Percentiles rank a stretch among this genome's conserved stretches.
Conservation (phyloP, 2,113 vertebrate species). For the Sapayoa aenigma region DNA sequence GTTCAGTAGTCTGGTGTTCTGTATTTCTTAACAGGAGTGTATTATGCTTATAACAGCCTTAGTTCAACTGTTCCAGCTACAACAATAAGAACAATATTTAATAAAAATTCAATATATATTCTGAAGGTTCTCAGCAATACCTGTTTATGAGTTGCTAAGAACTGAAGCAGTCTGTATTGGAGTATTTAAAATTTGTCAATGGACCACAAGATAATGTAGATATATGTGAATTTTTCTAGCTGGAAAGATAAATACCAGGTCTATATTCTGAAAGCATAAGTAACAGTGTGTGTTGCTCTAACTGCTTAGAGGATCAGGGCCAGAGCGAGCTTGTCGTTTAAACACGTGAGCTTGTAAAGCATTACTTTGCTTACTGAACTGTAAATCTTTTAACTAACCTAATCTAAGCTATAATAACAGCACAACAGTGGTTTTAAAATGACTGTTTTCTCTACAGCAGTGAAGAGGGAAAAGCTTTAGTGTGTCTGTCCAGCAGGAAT, state of each 20-base stretch:
- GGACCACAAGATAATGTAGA: neutral
- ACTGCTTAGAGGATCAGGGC: conserved; percentile 57
- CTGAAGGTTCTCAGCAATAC: conserved; percentile 15
- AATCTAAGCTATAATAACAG: conserved; percentile 25
- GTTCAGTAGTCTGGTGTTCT: conserved; percentile 79
- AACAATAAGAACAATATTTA: conserved; percentile 65
- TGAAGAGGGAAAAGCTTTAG: neutral
- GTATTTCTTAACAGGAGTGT: conserved; percentile 76
- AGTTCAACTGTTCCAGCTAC: conserved; percentile 69
- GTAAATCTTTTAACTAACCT: conserved; percentile 58
- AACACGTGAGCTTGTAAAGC: conserved; percentile 34
- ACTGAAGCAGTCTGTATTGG: neutral
- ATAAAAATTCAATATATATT: conserved; percentile 61
- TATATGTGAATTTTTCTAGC: neutral
- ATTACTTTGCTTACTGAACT: conserved; percentile 48
- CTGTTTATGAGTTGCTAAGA: neutral
- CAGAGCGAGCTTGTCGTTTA: neutral
- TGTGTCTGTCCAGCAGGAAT: conserved; percentile 3
- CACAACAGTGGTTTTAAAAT: conserved; percentile 3
- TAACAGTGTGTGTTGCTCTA: neutral
- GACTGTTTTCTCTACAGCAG: conserved; percentile 3
- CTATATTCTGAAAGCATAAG: conserved; percentile 34
- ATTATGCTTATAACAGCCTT: conserved; percentile 76
- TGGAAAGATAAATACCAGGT: neutral
- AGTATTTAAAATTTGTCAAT: neutral